Base-by-base conservation (phyloP, 2,113 vertebrate species). In the Amblyopsis rosae region DNA sequence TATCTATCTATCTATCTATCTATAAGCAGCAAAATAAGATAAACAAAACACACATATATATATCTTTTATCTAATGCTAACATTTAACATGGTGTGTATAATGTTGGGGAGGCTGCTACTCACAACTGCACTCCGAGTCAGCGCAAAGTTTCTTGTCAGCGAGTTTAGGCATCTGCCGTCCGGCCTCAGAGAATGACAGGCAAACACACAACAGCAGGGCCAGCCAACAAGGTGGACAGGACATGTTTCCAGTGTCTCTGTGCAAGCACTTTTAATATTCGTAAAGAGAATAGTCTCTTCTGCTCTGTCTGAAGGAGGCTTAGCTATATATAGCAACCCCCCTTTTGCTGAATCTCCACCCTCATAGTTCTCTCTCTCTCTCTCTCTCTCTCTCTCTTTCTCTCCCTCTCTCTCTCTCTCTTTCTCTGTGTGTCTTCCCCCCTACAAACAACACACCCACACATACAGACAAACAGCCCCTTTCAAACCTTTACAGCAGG, bases 41-140 rank as follows among this genome's bases (percentile, higher is more conserved):
- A 11, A 33, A 59, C 13, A 53, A 15, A 54, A 15, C n/a, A 17
- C 48, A 16, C 4, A 54, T 7, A 16, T 11, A 13, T 10, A 2
- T 19, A 35, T 16, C 15, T 55, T 15, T 10, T 51, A 12, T 2
- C 19, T 35, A 26, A 26, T 26, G 26, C 26, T 26, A 57, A 48
- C 61, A 50, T 59, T 13, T 61, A 6, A 41, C 7, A 41, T 41
- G 35, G 3, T 41, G 35, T 6, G 7, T 47, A 62, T 17, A 15
- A 16, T 26, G 17, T 33, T 12, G 11, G 6, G 9, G 51, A 47
- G 10, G 4, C 19, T 19, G 33, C 12, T 89, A 93, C 93, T 93
- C 80, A 94, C 91, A 16, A 76, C 92, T 93, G 80, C 93, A 93
- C 62, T 93, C 93, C 0, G 87, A 76, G 80, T 93, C 92, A 8